phyloP scores from a whole-genome alignment of 2,113 vertebrate genomes.

The Antechinus flavipes region DNA sequence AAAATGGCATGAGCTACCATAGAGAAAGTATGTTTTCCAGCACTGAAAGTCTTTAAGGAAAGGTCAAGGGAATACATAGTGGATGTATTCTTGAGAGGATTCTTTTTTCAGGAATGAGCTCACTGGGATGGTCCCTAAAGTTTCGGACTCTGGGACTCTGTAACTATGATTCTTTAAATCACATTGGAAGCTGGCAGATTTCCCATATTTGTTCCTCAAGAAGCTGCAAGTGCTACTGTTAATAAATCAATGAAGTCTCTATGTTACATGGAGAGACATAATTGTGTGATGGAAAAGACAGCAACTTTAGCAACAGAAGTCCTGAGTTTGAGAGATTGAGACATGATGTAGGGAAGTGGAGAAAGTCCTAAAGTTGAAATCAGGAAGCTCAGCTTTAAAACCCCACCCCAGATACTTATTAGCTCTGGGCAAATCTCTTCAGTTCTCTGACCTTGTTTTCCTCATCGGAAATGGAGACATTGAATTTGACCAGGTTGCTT shows the following conservation, averaged over 20 bases:
- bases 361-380: not conserved
- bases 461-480: not conserved
- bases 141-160: not conserved
- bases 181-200: not conserved
- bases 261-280: not conserved
- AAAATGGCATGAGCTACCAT: not conserved
- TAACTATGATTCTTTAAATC: not conserved
- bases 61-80: not conserved
- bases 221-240: slow-evolving; percentile 1
- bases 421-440: not conserved
- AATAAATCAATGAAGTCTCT: not conserved
- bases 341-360: not conserved
- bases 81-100: not conserved
- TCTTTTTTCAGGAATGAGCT: not conserved
- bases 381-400: not conserved
- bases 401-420: not conserved
- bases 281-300: not conserved
- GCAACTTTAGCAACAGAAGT: not conserved
- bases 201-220: not conserved
- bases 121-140: not conserved
- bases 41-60: not conserved
- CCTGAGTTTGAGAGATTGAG: not conserved
- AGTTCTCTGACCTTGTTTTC: not conserved
- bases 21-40: not conserved
- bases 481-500: not conserved